Percentiles rank a stretch among this genome's conserved stretches.
Evolutionary conservation across 2,797 vertebrate species (phyloP).

Genomic region (Muraenolepis orangiensis): DNA sequence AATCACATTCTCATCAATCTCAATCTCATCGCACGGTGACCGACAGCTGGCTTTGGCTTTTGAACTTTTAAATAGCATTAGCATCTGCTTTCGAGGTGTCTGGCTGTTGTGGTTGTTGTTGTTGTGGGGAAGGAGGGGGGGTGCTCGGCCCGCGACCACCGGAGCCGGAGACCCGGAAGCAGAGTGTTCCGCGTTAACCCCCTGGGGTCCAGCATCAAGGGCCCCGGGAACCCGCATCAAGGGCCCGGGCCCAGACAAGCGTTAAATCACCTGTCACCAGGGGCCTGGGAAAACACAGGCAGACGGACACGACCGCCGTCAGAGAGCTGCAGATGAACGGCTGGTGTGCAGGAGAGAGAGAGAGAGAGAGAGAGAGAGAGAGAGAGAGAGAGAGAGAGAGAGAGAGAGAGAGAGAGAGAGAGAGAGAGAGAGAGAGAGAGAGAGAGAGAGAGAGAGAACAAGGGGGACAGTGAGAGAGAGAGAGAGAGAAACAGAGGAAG

Average conservation of each 20-base stretch:
- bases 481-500: too few species aligned
- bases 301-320: neutral
- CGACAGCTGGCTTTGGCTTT: too few species aligned
- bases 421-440: too few species aligned
- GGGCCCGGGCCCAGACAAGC: slow-evolving; percentile 46
- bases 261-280: slow-evolving; percentile 63
- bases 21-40: too few species aligned
- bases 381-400: too few species aligned
- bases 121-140: neutral
- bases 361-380: too few species aligned
- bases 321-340: too few species aligned
- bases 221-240: slow-evolving; percentile 53
- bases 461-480: too few species aligned
- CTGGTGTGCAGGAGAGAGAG: too few species aligned
- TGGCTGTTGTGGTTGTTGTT: neutral
- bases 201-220: slow-evolving; percentile 51
- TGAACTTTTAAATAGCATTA: neutral
- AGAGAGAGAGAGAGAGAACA: too few species aligned
- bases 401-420: too few species aligned
- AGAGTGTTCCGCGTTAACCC: slow-evolving; percentile 62
- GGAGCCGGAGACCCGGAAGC: slow-evolving; percentile 39
- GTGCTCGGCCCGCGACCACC: slow-evolving; percentile 9
- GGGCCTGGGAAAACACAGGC: slow-evolving; percentile 65
- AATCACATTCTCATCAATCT: too few species aligned
- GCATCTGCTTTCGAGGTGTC: neutral